Conservation (phyloP, 2,113 vertebrate genomes). For the Syrrhaptes paradoxus region DNA sequence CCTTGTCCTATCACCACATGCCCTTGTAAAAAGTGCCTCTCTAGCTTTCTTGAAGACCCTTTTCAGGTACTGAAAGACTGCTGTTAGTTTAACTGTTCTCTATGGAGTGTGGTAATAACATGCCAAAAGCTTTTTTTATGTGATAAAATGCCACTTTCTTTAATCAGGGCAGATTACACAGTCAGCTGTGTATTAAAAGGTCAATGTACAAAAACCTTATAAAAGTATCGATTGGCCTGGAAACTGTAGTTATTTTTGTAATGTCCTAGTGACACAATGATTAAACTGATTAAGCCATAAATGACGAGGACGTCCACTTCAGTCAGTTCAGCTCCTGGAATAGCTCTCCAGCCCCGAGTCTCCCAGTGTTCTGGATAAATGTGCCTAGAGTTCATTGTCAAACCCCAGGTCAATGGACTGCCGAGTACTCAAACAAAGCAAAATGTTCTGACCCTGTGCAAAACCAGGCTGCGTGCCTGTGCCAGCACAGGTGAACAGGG, state of each 20-base stretch:
- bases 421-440: conserved; percentile 74
- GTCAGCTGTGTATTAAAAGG: conserved; percentile 9
- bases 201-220: conserved; percentile 6
- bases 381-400: conserved; percentile 75
- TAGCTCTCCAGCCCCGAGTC: conserved; percentile 31
- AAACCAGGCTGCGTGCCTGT: conserved; percentile 17
- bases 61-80: too few species aligned
- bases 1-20: too few species aligned
- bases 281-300: conserved; percentile 49
- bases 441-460: conserved; percentile 63
- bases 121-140: background rate
- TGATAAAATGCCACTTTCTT: background rate
- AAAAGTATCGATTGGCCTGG: background rate
- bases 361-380: conserved; percentile 75
- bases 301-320: background rate
- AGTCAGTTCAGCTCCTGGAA: conserved; percentile 69
- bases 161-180: background rate
- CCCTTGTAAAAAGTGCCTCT: too few species aligned
- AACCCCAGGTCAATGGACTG: conserved; percentile 61
- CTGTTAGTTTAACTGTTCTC: background rate
- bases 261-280: conserved; percentile 12
- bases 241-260: conserved; percentile 49
- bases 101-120: background rate
- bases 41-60: too few species aligned
- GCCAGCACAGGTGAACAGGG: conserved; percentile 31